Base-by-base conservation (phyloP, 2,797 vertebrate species). In the Lateolabrax maculatus region DNA sequence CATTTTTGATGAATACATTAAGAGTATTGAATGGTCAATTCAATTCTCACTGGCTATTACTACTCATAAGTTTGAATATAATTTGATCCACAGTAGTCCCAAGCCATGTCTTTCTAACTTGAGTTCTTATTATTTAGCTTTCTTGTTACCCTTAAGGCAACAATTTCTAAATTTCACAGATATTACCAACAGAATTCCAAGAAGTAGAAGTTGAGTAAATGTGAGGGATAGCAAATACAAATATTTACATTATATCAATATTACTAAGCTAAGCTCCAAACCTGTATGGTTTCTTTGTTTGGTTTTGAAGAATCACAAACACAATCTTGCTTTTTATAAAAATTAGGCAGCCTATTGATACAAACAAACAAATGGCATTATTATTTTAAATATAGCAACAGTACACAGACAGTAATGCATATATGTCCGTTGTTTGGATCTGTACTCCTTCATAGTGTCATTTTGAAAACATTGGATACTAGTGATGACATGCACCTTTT, bases 21-120 rank as follows among this genome's bases (percentile, higher is more conserved):
- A 43, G 0, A 25, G 4, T 52, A 2, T 23, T 52, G 19, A 58
- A 37, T 52, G 6, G 7, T 61, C n/a, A n/a, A 19, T 62, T 18
- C n/a, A 36, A 36, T 49, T 48, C 18, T 60, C 52, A 57, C n/a
- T 49, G 36, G 9, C 16, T n/a, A 57, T 68, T 23, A 61, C 31
- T 60, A 15, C 21, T 58, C 21, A 37, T 25, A 31, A 53, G 23
- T 52, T 68, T 44, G 10, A 63, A 19, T 58, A 27, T 27, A 37
- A 75, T 49, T 49, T 60, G 3, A 34, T 63, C 19, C 41, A 52
- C 34, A 74, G 25, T 23, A 19, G 8, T 49, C 19, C 49, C 36
- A 81, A 76, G 66, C 29, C 49, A 53, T 41, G 23, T 13, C 55
- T 7, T n/a, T n/a, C 53, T 19, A 7, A 41, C 11, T 34, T 39